A percentile compares a stretch with the other conserved stretches of the same genome.
These are phyloP conservation scores for Scaptodrosophila lebanonensis DNA, from an alignment of 1,140 invertebrate genomes.

Conservation along the genomic window DNA sequence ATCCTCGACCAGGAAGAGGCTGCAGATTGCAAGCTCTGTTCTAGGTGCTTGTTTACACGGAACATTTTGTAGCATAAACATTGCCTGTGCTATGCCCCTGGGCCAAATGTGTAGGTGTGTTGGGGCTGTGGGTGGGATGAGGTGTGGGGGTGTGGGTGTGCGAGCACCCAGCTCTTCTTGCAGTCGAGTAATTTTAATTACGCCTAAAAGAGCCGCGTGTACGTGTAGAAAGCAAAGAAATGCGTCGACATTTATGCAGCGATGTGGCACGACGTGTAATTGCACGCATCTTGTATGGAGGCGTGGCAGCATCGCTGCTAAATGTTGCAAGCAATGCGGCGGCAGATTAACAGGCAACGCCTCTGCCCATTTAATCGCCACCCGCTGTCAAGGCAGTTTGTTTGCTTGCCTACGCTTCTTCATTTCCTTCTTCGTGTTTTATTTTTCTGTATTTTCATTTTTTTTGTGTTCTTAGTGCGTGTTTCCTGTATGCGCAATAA, in stretches of 20 bases:
- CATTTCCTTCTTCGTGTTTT: not conserved
- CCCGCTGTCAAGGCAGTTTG: slow-evolving; percentile 9
- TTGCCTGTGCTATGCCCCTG: slow-evolving; percentile 14
- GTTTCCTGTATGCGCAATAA: slow-evolving; percentile 7
- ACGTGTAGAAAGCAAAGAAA: slow-evolving; percentile 48
- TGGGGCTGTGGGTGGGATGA: no score
- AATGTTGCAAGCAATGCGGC: slow-evolving; percentile 63
- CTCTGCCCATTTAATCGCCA: slow-evolving; percentile 9
- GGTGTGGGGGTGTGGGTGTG: no score
- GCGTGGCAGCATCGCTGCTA: slow-evolving; percentile 45
- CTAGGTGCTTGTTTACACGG: slow-evolving; percentile 52
- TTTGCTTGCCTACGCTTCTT: slow-evolving; percentile 1
- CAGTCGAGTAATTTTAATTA: slow-evolving; percentile 69
- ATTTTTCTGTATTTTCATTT: not conserved
- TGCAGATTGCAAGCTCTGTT: slow-evolving; percentile 1
- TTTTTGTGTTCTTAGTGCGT: slow-evolving; percentile 3
- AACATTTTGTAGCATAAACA: slow-evolving; percentile 70
- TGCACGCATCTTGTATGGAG: slow-evolving; percentile 28
- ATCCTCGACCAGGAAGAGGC: slow-evolving; percentile 42
- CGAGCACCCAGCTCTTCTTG: slow-evolving; percentile 3
- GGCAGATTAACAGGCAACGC: slow-evolving; percentile 58
- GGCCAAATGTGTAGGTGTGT: no score
- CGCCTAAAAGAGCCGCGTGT: slow-evolving; percentile 64
- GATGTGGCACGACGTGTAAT: slow-evolving; percentile 55
- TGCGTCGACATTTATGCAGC: slow-evolving; percentile 45